Evolutionary conservation across 1,140 invertebrate species (phyloP), one percentile per base, ranked within the genome.

Genomic region (Lasioglossum albipes): DNA sequence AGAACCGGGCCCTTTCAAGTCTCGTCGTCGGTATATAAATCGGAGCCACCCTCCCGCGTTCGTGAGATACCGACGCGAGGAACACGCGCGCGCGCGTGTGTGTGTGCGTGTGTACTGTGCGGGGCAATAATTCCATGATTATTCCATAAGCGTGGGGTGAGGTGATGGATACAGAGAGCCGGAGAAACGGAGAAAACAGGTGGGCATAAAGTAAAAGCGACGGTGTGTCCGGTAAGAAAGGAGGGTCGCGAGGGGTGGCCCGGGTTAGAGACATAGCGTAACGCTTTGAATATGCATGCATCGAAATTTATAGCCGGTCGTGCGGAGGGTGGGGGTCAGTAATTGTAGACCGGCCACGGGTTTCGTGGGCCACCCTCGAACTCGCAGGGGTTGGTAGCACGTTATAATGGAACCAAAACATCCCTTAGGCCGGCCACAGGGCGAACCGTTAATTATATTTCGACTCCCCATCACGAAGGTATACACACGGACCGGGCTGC

Each of bases 351-450:
- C 86, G 74, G 75, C 52, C 73, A 41, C 86, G 76, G 81, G 67
- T 86, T 86, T 88, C 87, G 85, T 86, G 86, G 83, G 52, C 54
- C 52, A 68, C 75, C 79, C 59, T 66, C 66, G 61, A 62, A 27
- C 36, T 12, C 64, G n/a, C 16, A 54, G 57, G 57, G 27, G 42
- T 16, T 27, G 52, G 31, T 2, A 65, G 64, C 41, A 73, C 27
- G 75, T 20, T 72, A 90, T 92, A 92, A 92, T 92, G 89, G 91
- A 92, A 92, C 89, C 89, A 92, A 92, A 92, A 92, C 88, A 92
- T 89, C 90, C 91, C 89, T 87, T 86, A 82, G 90, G 89, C 86
- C 72, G 75, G 78, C 71, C 79, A 80, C 81, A 69, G 10, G 89
- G 82, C 84, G 71, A 87, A 88, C 88, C 86, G 87, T 88, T 89